Percentiles rank a stretch among this genome's conserved stretches.
phyloP scores from a whole-genome alignment of 2,888 invertebrate species.

The Marasmarcha lunaedactyla region DNA sequence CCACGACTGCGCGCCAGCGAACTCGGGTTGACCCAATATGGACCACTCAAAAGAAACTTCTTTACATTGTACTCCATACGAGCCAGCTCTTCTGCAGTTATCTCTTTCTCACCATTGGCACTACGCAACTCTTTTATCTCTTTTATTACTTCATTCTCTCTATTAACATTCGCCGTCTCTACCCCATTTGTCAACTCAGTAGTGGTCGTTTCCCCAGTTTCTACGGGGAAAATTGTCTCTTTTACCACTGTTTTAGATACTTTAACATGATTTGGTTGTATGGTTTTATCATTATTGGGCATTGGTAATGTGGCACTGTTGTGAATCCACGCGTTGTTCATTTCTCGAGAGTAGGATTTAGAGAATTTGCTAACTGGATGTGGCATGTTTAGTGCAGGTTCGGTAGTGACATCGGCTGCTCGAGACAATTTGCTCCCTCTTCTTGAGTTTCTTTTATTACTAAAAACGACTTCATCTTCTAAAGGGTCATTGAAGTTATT shows the following conservation, averaged over 20 bases:
- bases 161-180: conserved; percentile 23
- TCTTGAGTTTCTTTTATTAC: conserved; percentile 28
- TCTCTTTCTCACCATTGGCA: conserved; percentile 43
- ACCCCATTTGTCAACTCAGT: conserved; percentile 40
- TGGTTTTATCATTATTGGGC: conserved; percentile 25
- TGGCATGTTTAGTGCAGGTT: conserved; percentile 59
- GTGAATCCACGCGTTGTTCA: conserved; percentile 38
- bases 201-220: conserved; percentile 43
- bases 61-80: conserved; percentile 85
- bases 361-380: conserved; percentile 61
- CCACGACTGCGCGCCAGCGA: conserved; percentile 44
- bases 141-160: conserved; percentile 31
- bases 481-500: conserved; percentile 53
- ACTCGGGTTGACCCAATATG: conserved; percentile 45
- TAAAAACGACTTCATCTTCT: conserved; percentile 49
- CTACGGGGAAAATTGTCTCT: conserved; percentile 57
- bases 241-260: conserved; percentile 38
- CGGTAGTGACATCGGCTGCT: conserved; percentile 52
- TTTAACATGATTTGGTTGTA: conserved; percentile 25
- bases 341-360: conserved; percentile 37
- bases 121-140: conserved; percentile 34
- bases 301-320: conserved; percentile 24
- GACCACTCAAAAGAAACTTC: conserved; percentile 75
- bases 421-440: conserved; percentile 46
- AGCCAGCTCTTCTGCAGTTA: conserved; percentile 72